Conservation (phyloP, 2,113 vertebrate species). For the Alexandromys fortis region DNA sequence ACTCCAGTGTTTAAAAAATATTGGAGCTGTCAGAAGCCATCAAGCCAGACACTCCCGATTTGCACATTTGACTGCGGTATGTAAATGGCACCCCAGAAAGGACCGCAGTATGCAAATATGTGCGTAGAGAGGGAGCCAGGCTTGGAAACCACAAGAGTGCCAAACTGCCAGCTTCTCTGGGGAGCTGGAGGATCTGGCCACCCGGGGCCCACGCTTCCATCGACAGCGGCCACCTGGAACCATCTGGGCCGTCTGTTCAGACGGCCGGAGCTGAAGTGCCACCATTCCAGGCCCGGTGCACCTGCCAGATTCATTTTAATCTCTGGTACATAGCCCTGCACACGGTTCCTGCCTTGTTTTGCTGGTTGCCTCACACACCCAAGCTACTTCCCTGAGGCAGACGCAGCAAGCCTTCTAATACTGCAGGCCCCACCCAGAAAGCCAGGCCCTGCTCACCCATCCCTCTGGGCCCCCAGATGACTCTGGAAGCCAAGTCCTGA, state of each 20-base stretch:
- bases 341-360: background rate
- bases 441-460: background rate
- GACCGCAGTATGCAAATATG: slow-evolving; percentile 63
- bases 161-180: slow-evolving; percentile 56
- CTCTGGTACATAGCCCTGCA: background rate
- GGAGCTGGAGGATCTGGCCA: slow-evolving; percentile 57
- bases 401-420: background rate
- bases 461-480: background rate
- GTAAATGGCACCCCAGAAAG: slow-evolving; percentile 67
- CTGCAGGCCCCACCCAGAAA: background rate
- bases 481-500: background rate
- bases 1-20: slow-evolving; percentile 74
- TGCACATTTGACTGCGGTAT: slow-evolving; percentile 69
- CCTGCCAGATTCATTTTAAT: background rate
- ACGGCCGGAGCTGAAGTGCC: background rate
- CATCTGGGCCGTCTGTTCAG: background rate
- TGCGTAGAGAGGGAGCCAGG: slow-evolving; percentile 68
- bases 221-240: slow-evolving; percentile 21
- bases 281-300: fast-evolving
- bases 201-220: background rate
- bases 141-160: slow-evolving; percentile 64
- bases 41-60: slow-evolving; percentile 63
- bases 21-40: slow-evolving; percentile 76
- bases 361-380: background rate
- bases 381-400: background rate